Evolutionary conservation across 2,888 invertebrate genomes (phyloP).

Genomic region (Caenorhabditis sp.): DNA sequence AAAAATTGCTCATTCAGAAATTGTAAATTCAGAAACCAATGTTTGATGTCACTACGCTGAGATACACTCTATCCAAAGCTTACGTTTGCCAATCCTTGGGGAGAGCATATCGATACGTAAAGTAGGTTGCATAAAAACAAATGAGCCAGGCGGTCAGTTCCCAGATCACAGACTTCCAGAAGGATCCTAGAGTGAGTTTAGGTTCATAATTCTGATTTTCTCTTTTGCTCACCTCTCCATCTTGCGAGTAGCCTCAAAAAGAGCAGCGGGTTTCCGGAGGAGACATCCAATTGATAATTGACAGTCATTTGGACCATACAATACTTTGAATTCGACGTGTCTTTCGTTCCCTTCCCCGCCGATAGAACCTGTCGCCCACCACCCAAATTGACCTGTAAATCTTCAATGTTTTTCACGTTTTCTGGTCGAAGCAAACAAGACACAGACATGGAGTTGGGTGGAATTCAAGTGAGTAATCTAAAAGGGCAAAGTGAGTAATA

Average conservation of each 20-base stretch:
- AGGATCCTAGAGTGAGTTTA: constrained; percentile 62
- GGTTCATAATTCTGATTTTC: no score
- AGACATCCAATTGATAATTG: constrained; percentile 73
- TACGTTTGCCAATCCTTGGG: constrained; percentile 44
- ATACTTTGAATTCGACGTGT: no score
- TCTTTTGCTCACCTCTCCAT: constrained; percentile 71
- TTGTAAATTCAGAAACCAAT: neutral
- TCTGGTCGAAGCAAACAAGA: no score
- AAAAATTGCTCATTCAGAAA: no score
- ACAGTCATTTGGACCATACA: constrained; percentile 74
- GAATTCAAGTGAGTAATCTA: no score
- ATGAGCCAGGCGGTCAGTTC: constrained; percentile 69
- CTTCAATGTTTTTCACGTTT: no score
- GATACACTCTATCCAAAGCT: constrained; percentile 50
- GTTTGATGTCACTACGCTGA: neutral
- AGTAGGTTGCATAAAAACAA: constrained; percentile 62
- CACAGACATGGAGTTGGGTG: no score
- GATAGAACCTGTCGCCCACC: no score
- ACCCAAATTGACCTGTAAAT: no score
- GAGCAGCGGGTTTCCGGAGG: constrained; percentile 63
- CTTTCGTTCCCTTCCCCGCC: no score
- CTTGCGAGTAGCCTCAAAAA: constrained; percentile 68
- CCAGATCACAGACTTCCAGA: constrained; percentile 70
- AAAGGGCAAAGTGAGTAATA: neutral
- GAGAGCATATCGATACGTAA: constrained; percentile 63